Percentiles rank a stretch among this genome's conserved stretches.
Evolutionary conservation across 2,113 vertebrate species (phyloP).

Genomic region (Prionailurus bengalensis): DNA sequence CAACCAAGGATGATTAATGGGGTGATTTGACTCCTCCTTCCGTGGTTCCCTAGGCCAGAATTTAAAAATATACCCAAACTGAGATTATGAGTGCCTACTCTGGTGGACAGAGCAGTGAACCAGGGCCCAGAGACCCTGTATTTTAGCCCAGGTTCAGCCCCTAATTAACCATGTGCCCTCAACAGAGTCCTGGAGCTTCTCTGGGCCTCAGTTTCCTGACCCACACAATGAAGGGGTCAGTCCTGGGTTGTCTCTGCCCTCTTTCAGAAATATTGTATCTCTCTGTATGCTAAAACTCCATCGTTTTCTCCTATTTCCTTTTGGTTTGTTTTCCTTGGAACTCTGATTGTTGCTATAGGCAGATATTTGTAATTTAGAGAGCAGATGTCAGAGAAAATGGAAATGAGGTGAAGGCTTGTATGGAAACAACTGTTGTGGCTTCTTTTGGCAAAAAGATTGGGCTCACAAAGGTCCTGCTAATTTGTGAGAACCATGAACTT

Average conservation of each 20-base stretch:
- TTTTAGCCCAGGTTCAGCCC: background rate
- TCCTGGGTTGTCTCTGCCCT: background rate
- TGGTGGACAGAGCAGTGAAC: background rate
- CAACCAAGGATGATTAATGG: background rate
- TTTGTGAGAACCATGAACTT: conserved; percentile 54
- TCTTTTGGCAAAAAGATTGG: conserved; percentile 63
- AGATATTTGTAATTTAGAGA: conserved; percentile 59
- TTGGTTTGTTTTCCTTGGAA: conserved; percentile 50
- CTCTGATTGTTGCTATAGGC: conserved; percentile 6
- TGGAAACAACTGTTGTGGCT: conserved; percentile 54
- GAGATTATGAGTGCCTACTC: background rate
- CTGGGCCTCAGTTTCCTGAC: background rate
- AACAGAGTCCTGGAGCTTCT: background rate
- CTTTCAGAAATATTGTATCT: background rate
- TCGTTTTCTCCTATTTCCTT: conserved; percentile 41
- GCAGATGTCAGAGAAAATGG: conserved; percentile 64
- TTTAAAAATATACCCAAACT: background rate
- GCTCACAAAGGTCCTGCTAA: conserved; percentile 28
- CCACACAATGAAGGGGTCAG: background rate
- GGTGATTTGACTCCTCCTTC: background rate
- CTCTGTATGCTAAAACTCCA: background rate
- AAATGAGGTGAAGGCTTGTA: background rate
- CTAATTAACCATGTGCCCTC: background rate
- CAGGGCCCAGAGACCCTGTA: background rate
- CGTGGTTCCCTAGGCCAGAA: background rate